Percentiles rank a stretch among this genome's conserved stretches.
phyloP scores from a whole-genome alignment of 2,113 vertebrate species.

The Varanus komodoensis region DNA sequence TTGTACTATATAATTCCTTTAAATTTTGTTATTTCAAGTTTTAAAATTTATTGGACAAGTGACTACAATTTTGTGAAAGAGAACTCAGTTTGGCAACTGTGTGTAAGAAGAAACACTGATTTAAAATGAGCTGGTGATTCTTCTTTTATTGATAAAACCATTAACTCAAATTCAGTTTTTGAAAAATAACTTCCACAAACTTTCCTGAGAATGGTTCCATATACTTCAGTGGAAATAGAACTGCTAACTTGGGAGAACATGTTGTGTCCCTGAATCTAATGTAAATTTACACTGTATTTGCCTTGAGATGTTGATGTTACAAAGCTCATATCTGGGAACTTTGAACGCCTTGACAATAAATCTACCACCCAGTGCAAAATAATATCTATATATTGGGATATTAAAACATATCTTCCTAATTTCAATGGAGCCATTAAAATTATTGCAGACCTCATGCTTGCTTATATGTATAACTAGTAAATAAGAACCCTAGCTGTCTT shows the following conservation, averaged over 20 bases:
- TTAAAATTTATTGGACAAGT: neutral
- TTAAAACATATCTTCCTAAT: neutral
- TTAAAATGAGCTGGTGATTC: neutral
- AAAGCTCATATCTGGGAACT: neutral
- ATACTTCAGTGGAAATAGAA: neutral
- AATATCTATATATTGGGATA: neutral
- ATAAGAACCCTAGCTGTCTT: neutral
- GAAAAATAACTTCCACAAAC: neutral
- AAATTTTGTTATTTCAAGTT: neutral
- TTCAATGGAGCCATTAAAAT: neutral
- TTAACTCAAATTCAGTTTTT: neutral
- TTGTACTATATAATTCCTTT: too few species aligned
- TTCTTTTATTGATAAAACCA: neutral
- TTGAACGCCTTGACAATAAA: neutral
- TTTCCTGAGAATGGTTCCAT: neutral
- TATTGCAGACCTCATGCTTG: neutral
- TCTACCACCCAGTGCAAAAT: neutral
- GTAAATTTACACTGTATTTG: neutral
- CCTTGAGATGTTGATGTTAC: neutral
- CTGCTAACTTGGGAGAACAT: neutral
- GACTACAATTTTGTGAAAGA: neutral
- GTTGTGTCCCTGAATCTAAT: neutral
- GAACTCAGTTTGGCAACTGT: neutral
- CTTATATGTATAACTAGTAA: conserved; percentile 2
- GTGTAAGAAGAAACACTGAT: too few species aligned